Base-by-base conservation (phyloP, 2,888 invertebrate genomes). In the Gandaritis pyraliata region DNA sequence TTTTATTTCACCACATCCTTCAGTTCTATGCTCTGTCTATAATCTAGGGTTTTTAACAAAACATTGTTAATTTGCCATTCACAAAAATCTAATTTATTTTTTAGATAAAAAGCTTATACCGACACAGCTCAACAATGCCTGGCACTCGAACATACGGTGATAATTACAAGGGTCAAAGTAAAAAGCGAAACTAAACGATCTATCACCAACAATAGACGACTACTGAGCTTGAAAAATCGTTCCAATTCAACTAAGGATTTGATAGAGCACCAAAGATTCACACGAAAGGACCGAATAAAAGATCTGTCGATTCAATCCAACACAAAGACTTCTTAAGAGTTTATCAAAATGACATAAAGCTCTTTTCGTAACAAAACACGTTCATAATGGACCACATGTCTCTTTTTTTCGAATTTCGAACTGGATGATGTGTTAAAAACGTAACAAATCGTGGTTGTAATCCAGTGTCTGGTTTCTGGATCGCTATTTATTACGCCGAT, bases 281-380 rank as follows among this genome's bases (percentile, higher is more conserved):
- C 84, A 83, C 80, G 85, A 81, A 85, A 83, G 81, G 69, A 81
- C 43, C 51, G 55, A 59, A 68, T 70, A 70, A 73, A 76, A 75
- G 69, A 73, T 80, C 84, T 85, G 81, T 85, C 77, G 79, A 85
- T 81, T 76, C 80, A 83, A 75, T 74, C 74, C 75, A 74, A 80
- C 83, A 90, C 90, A 91, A 90, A 87, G 80, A 81, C 54, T 73
- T 81, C 78, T 83, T 82, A 78, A 80, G 87, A 91, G 90, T 91
- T 86, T 89, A 92, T 92, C 91, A 92, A 92, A 92, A 90, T 86
- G 91, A 91, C 90, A 91, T 90, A 89, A 91, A 90, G 86, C 86
- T 81, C 87, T 85, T 86, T 84, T 86, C 81, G 59, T 59, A 64
- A 87, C 65, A 61, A 86, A 87, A 88, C 86, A 84, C 77, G 79